phyloP scores from a whole-genome alignment of 2,113 vertebrate species.

The Oncorhynchus keta region DNA sequence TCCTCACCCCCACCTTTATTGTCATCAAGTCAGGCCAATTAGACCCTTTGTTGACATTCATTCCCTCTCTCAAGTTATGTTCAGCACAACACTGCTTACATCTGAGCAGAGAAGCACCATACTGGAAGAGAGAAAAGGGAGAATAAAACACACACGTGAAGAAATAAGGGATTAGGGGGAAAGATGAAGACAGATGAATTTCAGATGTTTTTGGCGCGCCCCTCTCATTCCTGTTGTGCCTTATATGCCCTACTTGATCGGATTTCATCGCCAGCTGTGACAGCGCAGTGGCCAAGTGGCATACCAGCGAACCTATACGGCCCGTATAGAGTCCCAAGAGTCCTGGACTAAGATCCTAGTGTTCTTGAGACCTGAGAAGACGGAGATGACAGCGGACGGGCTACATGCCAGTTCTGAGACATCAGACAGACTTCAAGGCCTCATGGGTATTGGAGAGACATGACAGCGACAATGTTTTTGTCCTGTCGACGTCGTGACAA shows the following conservation, averaged over 20 bases:
- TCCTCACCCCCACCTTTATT: too few species aligned
- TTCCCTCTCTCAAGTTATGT: constrained; percentile 3
- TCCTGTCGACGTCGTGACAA: too few species aligned
- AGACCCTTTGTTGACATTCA: constrained; percentile 30
- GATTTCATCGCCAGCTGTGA: constrained; percentile 27
- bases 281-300: background rate
- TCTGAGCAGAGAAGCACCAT: constrained; percentile 16
- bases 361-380: constrained; percentile 1
- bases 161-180: constrained; percentile 26
- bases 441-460: background rate
- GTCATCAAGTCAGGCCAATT: constrained; percentile 6
- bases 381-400: constrained; percentile 3
- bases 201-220: constrained; percentile 35
- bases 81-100: constrained; percentile 24
- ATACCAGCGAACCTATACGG: constrained; percentile 1
- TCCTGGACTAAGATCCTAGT: too few species aligned
- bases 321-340: too few species aligned
- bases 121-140: constrained; percentile 17
- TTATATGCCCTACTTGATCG: constrained; percentile 8
- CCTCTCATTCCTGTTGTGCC: constrained; percentile 19
- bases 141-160: too few species aligned
- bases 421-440: background rate
- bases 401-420: background rate
- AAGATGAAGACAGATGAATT: constrained; percentile 16
- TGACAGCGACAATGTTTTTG: too few species aligned